Conservation (phyloP, 2,888 invertebrate species). For the Drosophila pullipes region DNA sequence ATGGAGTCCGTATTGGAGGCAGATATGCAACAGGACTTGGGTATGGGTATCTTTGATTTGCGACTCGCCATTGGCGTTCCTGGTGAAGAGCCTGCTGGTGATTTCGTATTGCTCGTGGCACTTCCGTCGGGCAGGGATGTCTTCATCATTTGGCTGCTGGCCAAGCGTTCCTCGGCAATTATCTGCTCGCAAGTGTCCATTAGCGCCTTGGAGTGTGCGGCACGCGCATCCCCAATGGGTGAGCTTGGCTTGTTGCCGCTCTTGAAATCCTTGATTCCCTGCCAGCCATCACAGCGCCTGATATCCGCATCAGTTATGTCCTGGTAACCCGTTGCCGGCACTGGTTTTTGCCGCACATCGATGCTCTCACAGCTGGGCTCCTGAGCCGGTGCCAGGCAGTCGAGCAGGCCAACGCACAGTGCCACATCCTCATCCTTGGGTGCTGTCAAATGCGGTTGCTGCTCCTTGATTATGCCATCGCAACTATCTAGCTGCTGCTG, state of each 20-base stretch:
- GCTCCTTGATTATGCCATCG: conserved; percentile 52
- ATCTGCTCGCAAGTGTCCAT: conserved; percentile 82
- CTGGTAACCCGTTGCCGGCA: conserved; percentile 70
- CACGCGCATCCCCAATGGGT: conserved; percentile 71
- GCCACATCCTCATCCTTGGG: conserved; percentile 67
- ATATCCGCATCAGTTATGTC: conserved; percentile 67
- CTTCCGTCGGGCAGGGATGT: conserved; percentile 59
- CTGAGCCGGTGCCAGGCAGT: conserved; percentile 67
- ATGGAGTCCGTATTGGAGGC: conserved; percentile 76
- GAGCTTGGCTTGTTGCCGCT: conserved; percentile 57
- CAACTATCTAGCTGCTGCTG: conserved; percentile 68
- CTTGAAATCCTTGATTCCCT: conserved; percentile 11
- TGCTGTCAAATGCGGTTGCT: neutral
- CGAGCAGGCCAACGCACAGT: conserved; percentile 67
- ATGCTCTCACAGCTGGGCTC: conserved; percentile 69
- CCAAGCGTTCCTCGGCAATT: conserved; percentile 80
- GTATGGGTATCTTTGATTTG: conserved; percentile 79
- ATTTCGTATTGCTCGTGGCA: neutral
- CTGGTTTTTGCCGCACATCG: conserved; percentile 60
- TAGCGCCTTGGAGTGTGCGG: conserved; percentile 80
- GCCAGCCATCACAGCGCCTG: conserved; percentile 54
- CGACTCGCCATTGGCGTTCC: conserved; percentile 66
- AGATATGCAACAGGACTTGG: conserved; percentile 70
- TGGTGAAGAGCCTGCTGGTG: conserved; percentile 43
- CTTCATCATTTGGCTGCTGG: conserved; percentile 73